Conservation (phyloP, 2,797 vertebrate genomes). For the Karalla daura region DNA sequence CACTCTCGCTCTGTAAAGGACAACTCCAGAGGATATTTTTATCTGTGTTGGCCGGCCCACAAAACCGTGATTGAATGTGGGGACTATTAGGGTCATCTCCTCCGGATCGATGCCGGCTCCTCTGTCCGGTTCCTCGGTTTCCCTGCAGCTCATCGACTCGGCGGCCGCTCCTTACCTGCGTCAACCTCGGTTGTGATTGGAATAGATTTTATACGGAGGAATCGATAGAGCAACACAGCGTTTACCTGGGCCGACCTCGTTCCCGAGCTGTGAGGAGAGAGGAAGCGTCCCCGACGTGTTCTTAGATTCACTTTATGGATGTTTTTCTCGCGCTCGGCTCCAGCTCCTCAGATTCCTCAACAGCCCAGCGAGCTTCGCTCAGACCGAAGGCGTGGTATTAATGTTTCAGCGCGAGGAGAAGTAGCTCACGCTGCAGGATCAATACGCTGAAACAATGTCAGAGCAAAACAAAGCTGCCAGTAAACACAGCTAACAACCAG, state of each 20-base stretch:
- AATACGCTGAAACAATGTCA: constrained; percentile 39
- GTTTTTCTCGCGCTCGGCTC: constrained; percentile 6
- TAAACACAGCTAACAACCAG: constrained; percentile 36
- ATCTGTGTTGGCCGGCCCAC: constrained; percentile 29
- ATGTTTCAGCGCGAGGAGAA: constrained; percentile 43
- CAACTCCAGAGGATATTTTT: constrained; percentile 40
- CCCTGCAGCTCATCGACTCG: constrained; percentile 38
- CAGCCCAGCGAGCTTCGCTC: constrained; percentile 11
- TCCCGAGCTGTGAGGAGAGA: background rate
- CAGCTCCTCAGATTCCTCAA: constrained; percentile 12
- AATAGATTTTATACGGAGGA: constrained; percentile 16
- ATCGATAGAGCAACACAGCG: constrained; percentile 41
- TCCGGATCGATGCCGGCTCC: constrained; percentile 15
- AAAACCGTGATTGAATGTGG: constrained; percentile 34
- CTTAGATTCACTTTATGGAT: background rate
- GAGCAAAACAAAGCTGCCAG: constrained; percentile 9
- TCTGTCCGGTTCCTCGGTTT: constrained; percentile 15
- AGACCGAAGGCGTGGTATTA: constrained; percentile 31
- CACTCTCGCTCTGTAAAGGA: constrained; percentile 50
- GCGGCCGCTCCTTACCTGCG: constrained; percentile 36
- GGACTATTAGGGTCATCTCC: constrained; percentile 27
- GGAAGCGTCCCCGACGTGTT: background rate
- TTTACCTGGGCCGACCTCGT: constrained; percentile 40
- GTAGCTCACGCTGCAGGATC: constrained; percentile 38
- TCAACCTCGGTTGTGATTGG: constrained; percentile 27